Evolutionary conservation across 2,888 invertebrate genomes (phyloP).

Genomic region (Diarsia brunnea): DNA sequence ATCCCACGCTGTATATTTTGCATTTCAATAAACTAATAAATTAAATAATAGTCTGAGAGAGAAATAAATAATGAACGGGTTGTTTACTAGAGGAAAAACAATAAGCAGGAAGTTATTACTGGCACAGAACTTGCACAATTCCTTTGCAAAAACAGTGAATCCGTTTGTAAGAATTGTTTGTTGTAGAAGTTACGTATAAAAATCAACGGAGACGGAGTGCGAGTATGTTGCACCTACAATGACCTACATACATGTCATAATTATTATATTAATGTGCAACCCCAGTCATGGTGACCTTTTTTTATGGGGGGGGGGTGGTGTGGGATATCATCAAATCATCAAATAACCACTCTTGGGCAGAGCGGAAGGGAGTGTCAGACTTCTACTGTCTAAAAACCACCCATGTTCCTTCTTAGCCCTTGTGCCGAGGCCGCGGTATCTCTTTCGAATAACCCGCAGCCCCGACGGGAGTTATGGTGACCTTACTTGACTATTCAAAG

Average conservation of each 20-base stretch:
- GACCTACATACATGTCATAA: too few relatives aligned
- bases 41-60: background rate
- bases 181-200: background rate
- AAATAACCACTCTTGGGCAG: too few relatives aligned
- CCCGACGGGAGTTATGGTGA: too few relatives aligned
- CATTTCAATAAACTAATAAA: background rate
- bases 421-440: too few relatives aligned
- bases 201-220: background rate
- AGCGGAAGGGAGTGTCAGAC: too few relatives aligned
- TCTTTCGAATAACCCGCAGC: too few relatives aligned
- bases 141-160: background rate
- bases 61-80: background rate
- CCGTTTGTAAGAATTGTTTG: background rate
- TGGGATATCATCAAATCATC: too few relatives aligned
- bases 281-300: background rate
- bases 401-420: too few relatives aligned
- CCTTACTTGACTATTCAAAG: background rate
- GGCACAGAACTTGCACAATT: background rate
- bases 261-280: conserved; percentile 2
- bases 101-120: background rate
- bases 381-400: too few relatives aligned
- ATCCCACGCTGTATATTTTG: background rate
- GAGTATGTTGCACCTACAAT: background rate
- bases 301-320: too few relatives aligned
- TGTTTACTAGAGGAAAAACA: background rate